Evolutionary conservation across 2,797 vertebrate genomes (phyloP).

Genomic region (Phrynocephalus vlangalii): DNA sequence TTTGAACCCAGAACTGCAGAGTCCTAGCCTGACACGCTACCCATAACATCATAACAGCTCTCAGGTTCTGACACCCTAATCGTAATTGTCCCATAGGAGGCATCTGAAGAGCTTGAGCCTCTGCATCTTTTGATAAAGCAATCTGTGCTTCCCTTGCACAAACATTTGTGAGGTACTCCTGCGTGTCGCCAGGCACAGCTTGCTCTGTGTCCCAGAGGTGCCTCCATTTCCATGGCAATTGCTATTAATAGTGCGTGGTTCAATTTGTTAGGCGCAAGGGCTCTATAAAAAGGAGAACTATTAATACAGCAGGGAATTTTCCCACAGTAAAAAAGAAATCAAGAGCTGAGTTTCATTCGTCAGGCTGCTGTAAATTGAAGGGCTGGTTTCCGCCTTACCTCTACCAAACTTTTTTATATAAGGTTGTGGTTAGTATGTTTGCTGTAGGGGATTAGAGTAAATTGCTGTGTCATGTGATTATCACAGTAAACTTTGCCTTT

Average conservation of each 20-base stretch:
- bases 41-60: too few relatives aligned
- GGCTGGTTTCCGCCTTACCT: constrained; percentile 61
- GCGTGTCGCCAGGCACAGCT: not conserved
- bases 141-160: not conserved
- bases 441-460: constrained; percentile 12
- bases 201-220: not conserved
- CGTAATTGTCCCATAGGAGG: too few relatives aligned
- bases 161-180: not conserved
- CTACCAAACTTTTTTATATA: constrained; percentile 34
- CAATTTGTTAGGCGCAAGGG: constrained; percentile 64
- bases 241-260: constrained; percentile 51
- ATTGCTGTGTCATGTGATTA: constrained; percentile 7
- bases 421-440: constrained; percentile 32
- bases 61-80: not conserved
- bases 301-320: constrained; percentile 66
- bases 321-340: constrained; percentile 65
- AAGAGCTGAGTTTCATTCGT: constrained; percentile 37
- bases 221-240: constrained; percentile 40
- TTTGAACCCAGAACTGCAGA: not conserved
- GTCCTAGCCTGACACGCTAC: not conserved
- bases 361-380: constrained; percentile 40
- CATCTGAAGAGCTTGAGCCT: not conserved
- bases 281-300: constrained; percentile 65
- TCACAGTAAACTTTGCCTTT: not conserved
- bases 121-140: not conserved